Percentiles rank a stretch among this genome's conserved stretches.
These are phyloP conservation scores for Oryzias celebensis DNA, from an alignment of 2,113 vertebrate species.

Conservation along the genomic window DNA sequence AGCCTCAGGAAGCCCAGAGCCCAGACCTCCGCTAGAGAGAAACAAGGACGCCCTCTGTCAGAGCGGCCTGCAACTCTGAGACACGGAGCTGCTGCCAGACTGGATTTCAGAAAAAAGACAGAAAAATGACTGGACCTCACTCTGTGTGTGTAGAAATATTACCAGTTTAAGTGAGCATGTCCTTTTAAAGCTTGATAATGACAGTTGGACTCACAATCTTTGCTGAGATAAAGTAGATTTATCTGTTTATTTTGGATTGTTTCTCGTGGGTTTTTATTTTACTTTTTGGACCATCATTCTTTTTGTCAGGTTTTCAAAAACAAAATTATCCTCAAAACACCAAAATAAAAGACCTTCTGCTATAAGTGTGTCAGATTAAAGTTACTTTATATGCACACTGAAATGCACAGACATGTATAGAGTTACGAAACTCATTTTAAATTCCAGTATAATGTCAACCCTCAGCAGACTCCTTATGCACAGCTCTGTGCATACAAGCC, in stretches of 20 bases:
- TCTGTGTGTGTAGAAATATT: conserved; percentile 32
- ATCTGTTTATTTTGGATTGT: neutral
- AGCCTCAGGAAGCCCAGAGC: conserved; percentile 39
- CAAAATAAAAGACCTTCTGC: no score
- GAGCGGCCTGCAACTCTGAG: conserved; percentile 32
- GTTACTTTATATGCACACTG: no score
- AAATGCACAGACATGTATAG: neutral
- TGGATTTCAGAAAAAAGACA: conserved; percentile 31
- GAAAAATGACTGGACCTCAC: conserved; percentile 59
- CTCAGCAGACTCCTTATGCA: conserved; percentile 20
- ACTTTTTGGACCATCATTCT: neutral
- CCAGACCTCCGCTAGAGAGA: conserved; percentile 53
- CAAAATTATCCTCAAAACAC: no score
- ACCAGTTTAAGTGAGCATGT: conserved; percentile 7
- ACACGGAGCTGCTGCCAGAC: conserved; percentile 46
- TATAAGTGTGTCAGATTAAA: no score
- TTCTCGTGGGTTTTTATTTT: neutral
- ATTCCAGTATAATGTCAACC: neutral
- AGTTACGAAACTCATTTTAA: neutral
- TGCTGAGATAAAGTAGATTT: neutral
- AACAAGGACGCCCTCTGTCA: conserved; percentile 68
- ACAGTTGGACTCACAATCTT: conserved; percentile 7
- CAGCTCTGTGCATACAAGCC: conserved; percentile 32
- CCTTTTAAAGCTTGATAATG: conserved; percentile 7
- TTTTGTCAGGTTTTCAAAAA: neutral